A percentile compares a stretch with the other conserved stretches of the same genome.
Conservation (phyloP, 2,888 invertebrate genomes). For the Lasioglossum leucozonium region DNA sequence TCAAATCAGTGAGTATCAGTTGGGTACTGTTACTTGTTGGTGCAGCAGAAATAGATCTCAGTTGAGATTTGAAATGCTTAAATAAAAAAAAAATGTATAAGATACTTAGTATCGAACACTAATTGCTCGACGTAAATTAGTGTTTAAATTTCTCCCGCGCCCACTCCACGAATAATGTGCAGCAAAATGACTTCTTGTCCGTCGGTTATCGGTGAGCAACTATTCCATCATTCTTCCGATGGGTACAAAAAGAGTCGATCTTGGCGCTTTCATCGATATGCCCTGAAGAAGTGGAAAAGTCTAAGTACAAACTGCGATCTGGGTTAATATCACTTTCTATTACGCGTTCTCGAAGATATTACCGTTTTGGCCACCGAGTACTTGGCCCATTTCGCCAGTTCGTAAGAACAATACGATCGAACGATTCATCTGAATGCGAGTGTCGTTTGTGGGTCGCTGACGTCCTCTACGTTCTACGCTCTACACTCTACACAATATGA, state of each 20-base stretch:
- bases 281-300: constrained; percentile 26
- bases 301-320: constrained; percentile 26
- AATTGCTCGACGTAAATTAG: too few relatives aligned
- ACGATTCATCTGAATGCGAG: constrained; percentile 32
- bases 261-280: constrained; percentile 9
- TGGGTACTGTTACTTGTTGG: too few relatives aligned
- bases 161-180: not conserved
- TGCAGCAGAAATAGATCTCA: too few relatives aligned
- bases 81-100: too few relatives aligned
- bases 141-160: not conserved
- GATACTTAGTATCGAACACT: too few relatives aligned
- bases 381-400: constrained; percentile 37
- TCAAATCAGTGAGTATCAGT: too few relatives aligned
- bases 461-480: constrained; percentile 1
- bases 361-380: constrained; percentile 20
- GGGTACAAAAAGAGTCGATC: not conserved
- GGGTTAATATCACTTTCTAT: constrained; percentile 40
- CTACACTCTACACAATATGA: constrained; percentile 10
- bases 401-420: constrained; percentile 52
- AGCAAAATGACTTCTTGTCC: not conserved
- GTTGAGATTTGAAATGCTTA: too few relatives aligned
- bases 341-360: constrained; percentile 41
- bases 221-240: not conserved
- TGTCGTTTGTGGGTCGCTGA: constrained; percentile 27
- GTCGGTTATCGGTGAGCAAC: not conserved